Conservation (phyloP, 2,797 vertebrate species). For the Syndactyla subalaris region DNA sequence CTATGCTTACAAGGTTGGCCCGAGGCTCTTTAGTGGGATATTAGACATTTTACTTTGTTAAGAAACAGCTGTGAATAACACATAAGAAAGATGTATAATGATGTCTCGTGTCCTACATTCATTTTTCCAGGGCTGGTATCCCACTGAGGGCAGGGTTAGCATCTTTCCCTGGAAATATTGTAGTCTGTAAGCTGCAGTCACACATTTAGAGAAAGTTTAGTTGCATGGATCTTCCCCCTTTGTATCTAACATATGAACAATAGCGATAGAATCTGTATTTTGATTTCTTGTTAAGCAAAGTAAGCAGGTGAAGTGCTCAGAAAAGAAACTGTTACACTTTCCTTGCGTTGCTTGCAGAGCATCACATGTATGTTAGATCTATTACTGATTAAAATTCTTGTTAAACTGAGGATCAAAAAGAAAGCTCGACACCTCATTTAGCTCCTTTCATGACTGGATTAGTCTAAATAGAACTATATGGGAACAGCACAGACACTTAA, state of each 20-base stretch:
- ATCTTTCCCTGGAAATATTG: background rate
- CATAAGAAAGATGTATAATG: background rate
- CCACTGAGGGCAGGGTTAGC: background rate
- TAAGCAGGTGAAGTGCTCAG: slow-evolving; percentile 31
- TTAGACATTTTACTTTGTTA: background rate
- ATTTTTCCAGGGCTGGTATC: background rate
- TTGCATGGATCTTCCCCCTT: background rate
- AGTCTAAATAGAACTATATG: slow-evolving; percentile 48
- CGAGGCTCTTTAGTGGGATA: background rate
- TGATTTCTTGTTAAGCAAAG: slow-evolving; percentile 62
- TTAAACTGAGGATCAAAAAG: slow-evolving; percentile 70
- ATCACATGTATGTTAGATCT: slow-evolving; percentile 41
- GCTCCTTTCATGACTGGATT: slow-evolving; percentile 59
- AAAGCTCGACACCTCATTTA: slow-evolving; percentile 58
- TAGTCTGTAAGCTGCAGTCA: background rate
- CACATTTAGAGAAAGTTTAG: slow-evolving; percentile 5
- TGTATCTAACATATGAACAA: background rate
- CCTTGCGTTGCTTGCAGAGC: background rate
- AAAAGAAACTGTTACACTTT: slow-evolving; percentile 13
- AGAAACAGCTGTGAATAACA: background rate
- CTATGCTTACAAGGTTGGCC: background rate
- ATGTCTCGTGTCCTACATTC: background rate
- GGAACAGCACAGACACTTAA: background rate
- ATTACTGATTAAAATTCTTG: slow-evolving; percentile 74
- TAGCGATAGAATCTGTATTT: slow-evolving; percentile 35